A percentile compares a stretch with the other conserved stretches of the same genome.
phyloP scores from a whole-genome alignment of 2,888 invertebrate species.

The Dysmachus trigonus region DNA sequence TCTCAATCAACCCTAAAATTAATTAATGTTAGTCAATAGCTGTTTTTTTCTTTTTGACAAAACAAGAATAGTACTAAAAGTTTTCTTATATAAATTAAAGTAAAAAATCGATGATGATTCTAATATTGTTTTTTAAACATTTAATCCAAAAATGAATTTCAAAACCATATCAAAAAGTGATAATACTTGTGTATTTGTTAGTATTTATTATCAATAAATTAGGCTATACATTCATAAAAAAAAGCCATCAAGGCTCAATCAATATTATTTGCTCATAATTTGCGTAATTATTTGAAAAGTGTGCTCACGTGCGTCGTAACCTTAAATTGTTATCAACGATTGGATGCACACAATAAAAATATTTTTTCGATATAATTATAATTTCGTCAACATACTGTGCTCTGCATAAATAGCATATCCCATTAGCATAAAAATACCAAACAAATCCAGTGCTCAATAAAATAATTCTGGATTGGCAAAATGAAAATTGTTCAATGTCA shows the following conservation, averaged over 20 bases:
- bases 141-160: too few relatives aligned
- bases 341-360: background rate
- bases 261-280: background rate
- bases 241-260: background rate
- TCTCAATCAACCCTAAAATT: too few relatives aligned
- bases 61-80: too few relatives aligned
- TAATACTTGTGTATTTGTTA: too few relatives aligned
- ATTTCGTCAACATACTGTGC: background rate
- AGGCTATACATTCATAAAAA: background rate
- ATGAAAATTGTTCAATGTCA: slow-evolving; percentile 26
- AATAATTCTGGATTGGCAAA: slow-evolving; percentile 17
- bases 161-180: too few relatives aligned
- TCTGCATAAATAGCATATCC: background rate
- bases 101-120: too few relatives aligned
- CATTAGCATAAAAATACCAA: slow-evolving; percentile 14
- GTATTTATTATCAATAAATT: background rate
- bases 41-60: too few relatives aligned
- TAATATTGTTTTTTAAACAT: too few relatives aligned
- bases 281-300: background rate
- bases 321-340: background rate
- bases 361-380: background rate
- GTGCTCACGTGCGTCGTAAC: background rate
- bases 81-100: too few relatives aligned
- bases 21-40: too few relatives aligned
- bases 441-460: background rate